phyloP scores from a whole-genome alignment of 1,140 invertebrate genomes.

The Tribolium castaneum region DNA sequence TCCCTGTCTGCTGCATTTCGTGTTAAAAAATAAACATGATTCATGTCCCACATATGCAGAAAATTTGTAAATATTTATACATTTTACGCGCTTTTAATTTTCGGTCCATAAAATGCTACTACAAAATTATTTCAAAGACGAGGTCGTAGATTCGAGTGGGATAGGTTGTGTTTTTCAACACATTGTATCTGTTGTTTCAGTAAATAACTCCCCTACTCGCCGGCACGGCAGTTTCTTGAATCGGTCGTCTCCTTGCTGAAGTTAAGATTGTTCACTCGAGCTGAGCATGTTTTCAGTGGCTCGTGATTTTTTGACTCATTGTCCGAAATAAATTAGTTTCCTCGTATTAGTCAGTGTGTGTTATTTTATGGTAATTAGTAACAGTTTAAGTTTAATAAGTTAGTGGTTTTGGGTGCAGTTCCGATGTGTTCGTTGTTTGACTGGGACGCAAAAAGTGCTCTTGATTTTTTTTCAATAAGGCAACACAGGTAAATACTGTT shows the following conservation, averaged over 20 bases:
- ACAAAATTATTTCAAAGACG: neutral
- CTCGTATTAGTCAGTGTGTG: neutral
- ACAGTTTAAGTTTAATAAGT: neutral
- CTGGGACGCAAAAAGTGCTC: neutral
- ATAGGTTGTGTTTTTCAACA: constrained; percentile 33
- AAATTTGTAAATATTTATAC: neutral
- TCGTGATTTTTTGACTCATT: neutral
- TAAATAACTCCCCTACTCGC: constrained; percentile 23
- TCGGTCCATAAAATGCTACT: neutral
- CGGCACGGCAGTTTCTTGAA: constrained; percentile 1
- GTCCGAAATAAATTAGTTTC: neutral
- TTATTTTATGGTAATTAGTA: neutral
- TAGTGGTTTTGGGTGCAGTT: neutral
- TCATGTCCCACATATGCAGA: neutral
- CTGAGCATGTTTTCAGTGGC: neutral
- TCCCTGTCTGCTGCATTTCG: too few species aligned
- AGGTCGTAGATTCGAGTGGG: neutral
- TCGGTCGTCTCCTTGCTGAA: neutral
- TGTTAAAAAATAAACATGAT: neutral
- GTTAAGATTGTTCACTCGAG: neutral
- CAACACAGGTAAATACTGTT: neutral
- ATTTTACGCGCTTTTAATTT: neutral
- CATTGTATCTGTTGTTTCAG: constrained; percentile 18
- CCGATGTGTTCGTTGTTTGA: neutral
- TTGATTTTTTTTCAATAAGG: neutral